Base-by-base conservation (phyloP, 2,113 vertebrate genomes). In the Nymphicus hollandicus region DNA sequence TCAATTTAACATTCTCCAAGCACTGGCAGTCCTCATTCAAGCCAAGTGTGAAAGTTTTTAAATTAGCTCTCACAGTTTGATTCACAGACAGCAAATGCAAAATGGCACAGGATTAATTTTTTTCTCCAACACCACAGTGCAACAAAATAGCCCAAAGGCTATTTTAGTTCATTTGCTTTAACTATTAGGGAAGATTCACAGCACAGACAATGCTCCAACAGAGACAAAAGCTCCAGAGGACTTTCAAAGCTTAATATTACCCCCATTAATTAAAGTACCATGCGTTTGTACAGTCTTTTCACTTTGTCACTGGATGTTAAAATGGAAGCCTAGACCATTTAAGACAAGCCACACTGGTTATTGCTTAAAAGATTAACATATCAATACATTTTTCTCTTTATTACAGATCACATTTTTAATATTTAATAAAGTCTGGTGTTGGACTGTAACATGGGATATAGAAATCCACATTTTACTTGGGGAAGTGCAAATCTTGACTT, bases 41-140 rank as follows among this genome's bases (percentile, higher is more conserved):
- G 97, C 96, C 97, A 96, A 98, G 97, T 98, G 97, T 97, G 97
- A 98, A 98, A 97, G 97, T 98, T 98, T 97, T 97, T 97, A 98
- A 98, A 98, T 98, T 98, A 98, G 97, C 96, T 97, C 98, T 98
- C 98, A 97, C 97, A 98, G 97, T 98, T 98, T 97, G 98, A 98
- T 97, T 98, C 98, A 97, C 97, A 97, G 94, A 97, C 96, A 97
- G 96, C 96, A 98, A 98, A 98, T 97, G 96, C 95, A 98, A 97
- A 98, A 96, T 81, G 92, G 97, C 97, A 97, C 69, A 91, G 97
- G 97, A 97, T 98, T 97, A 97, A 96, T 98, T 98, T 97, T 92
- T 82, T 56, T 22, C 49, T 87, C 91, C 69, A 88, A 91, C 74
- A 87, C 88, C 96, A 84, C 65, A 37, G 92, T 87, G 88, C 60